These are phyloP conservation scores for Channa maculata DNA, from an alignment of 2,113 vertebrate species.

Conservation along the genomic window DNA sequence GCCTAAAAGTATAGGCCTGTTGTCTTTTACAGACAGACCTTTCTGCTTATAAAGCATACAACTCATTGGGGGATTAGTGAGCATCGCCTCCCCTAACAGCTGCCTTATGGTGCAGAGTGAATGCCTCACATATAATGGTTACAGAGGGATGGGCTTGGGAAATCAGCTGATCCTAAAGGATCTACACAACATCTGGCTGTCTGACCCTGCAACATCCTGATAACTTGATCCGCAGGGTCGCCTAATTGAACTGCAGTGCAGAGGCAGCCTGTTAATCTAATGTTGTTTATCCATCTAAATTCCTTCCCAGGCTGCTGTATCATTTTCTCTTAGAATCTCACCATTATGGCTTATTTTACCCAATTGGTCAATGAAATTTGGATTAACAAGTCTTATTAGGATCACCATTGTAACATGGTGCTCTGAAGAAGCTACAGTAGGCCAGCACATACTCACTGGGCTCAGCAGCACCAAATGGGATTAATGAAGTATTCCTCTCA, in stretches of 20 bases:
- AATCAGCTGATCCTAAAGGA: slow-evolving; percentile 77
- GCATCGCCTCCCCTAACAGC: slow-evolving; percentile 49
- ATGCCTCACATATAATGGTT: slow-evolving; percentile 62
- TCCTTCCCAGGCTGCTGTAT: slow-evolving; percentile 46
- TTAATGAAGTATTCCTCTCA: slow-evolving; percentile 77
- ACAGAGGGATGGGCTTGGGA: slow-evolving; percentile 52
- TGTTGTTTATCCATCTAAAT: slow-evolving; percentile 71
- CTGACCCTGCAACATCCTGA: slow-evolving; percentile 73
- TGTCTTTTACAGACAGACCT: not conserved
- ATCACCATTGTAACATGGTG: slow-evolving; percentile 49
- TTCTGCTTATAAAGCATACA: slow-evolving; percentile 32
- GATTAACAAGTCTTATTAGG: slow-evolving; percentile 42
- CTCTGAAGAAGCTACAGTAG: slow-evolving; percentile 66
- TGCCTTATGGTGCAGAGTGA: slow-evolving; percentile 56
- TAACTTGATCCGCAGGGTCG: slow-evolving; percentile 77
- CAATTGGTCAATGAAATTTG: slow-evolving; percentile 32
- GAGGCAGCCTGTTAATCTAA: slow-evolving; percentile 76
- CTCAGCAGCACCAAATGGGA: slow-evolving; percentile 71
- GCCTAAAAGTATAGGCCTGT: not conserved
- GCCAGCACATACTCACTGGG: slow-evolving; percentile 53
- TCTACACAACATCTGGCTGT: slow-evolving; percentile 79
- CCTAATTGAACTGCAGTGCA: slow-evolving; percentile 61
- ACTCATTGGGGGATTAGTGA: slow-evolving; percentile 38
- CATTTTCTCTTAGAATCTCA: slow-evolving; percentile 45
- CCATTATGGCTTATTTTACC: slow-evolving; percentile 48